Evolutionary conservation across 2,113 vertebrate species (phyloP).

Genomic region (Saccopteryx bilineata): DNA sequence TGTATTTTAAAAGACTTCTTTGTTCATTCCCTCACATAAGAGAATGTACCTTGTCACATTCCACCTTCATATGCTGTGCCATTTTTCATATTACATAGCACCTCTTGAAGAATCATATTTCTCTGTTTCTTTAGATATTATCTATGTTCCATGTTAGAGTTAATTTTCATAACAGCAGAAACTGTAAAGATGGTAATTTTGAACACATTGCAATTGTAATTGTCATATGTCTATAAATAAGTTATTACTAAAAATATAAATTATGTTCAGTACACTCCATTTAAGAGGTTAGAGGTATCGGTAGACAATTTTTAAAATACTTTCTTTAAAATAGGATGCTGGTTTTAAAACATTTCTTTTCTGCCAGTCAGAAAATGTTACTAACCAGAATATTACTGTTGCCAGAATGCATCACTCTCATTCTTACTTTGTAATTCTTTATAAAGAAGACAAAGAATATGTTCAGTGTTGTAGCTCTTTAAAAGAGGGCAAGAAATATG

Average conservation of each 20-base stretch:
- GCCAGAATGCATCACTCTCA: not conserved
- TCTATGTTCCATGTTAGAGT: not conserved
- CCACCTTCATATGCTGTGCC: not conserved
- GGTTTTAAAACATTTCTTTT: not conserved
- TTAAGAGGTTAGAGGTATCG: not conserved
- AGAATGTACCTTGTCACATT: not conserved
- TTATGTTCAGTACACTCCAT: not conserved
- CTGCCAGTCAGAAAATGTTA: not conserved
- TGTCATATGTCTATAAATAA: not conserved
- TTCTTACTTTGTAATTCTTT: not conserved
- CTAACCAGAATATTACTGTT: not conserved
- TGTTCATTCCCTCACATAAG: not conserved
- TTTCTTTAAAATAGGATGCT: not conserved
- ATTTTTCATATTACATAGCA: not conserved
- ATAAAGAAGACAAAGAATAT: not conserved
- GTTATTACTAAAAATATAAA: not conserved
- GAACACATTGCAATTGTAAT: not conserved
- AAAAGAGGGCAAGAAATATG: not conserved
- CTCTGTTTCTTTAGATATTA: not conserved
- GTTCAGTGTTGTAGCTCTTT: not conserved
- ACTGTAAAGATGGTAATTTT: not conserved
- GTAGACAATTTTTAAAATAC: not conserved
- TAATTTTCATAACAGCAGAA: not conserved
- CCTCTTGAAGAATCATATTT: not conserved
- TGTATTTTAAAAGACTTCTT: not conserved